Conservation (phyloP, 1,140 invertebrate species). For the Stegodyphus dumicola region DNA sequence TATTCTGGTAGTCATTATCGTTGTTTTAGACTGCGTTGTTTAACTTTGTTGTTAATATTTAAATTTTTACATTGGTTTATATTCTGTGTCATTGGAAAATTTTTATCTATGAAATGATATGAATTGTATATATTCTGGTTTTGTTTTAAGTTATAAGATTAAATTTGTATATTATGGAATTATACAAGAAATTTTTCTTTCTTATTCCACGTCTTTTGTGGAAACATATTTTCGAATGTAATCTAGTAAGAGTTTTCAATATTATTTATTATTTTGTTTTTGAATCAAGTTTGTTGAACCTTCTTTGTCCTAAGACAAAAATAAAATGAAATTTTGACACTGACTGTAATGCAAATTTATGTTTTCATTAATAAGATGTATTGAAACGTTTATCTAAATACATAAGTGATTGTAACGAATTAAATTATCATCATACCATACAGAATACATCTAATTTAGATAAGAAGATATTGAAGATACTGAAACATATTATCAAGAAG, state of each 20-base stretch:
- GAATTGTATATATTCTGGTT: slow-evolving; percentile 37
- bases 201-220: slow-evolving; percentile 31
- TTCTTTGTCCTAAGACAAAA: too few relatives aligned
- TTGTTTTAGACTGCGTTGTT: not conserved
- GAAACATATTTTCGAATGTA: not conserved
- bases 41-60: slow-evolving; percentile 5
- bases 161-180: slow-evolving; percentile 42
- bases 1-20: not conserved
- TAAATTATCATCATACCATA: too few relatives aligned
- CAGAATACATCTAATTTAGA: too few relatives aligned
- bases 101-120: not conserved
- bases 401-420: too few relatives aligned
- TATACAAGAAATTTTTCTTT: slow-evolving; percentile 19
- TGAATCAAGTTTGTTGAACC: not conserved
- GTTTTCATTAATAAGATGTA: too few relatives aligned
- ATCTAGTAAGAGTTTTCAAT: too few relatives aligned
- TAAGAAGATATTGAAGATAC: too few relatives aligned
- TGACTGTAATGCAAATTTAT: too few relatives aligned
- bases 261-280: not conserved
- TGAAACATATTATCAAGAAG: too few relatives aligned
- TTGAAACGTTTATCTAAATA: too few relatives aligned
- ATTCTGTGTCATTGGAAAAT: not conserved
- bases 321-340: not conserved
- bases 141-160: slow-evolving; percentile 14
- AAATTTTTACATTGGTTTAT: not conserved